Percentiles rank a stretch among this genome's conserved stretches.
Evolutionary conservation across 2,113 vertebrate species (phyloP).

Genomic region (Cettia cetti): DNA sequence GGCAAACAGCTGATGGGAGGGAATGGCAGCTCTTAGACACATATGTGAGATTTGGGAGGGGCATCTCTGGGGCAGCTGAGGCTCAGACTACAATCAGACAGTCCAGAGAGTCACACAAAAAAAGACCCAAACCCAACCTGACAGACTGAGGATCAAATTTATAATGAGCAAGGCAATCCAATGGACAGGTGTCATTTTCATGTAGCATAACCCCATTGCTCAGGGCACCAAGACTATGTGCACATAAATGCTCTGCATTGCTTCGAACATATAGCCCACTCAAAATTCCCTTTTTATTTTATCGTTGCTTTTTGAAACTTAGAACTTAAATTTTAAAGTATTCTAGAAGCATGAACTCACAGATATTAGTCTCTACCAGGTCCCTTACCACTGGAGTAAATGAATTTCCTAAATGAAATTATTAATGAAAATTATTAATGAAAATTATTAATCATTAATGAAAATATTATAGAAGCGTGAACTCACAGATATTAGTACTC

Average conservation of each 20-base stretch:
- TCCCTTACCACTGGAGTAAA: background rate
- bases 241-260: background rate
- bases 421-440: too few species aligned
- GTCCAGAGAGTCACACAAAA: background rate
- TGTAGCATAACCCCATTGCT: background rate
- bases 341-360: background rate
- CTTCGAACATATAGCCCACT: background rate
- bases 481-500: background rate
- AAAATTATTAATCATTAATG: too few species aligned
- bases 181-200: background rate
- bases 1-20: slow-evolving; percentile 21
- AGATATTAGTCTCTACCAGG: background rate
- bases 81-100: background rate
- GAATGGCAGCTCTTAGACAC: background rate
- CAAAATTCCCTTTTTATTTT: background rate
- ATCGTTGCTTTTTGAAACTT: background rate
- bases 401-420: background rate
- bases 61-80: slow-evolving; percentile 18
- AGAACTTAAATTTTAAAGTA: background rate
- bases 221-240: background rate
- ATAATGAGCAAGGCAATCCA: background rate
- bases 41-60: background rate
- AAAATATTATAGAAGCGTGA: background rate
- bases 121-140: background rate
- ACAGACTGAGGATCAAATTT: background rate